Percentiles rank a stretch among this genome's conserved stretches.
Conservation (phyloP, 1,140 invertebrate species). For the Drosophila sturtevanti region DNA sequence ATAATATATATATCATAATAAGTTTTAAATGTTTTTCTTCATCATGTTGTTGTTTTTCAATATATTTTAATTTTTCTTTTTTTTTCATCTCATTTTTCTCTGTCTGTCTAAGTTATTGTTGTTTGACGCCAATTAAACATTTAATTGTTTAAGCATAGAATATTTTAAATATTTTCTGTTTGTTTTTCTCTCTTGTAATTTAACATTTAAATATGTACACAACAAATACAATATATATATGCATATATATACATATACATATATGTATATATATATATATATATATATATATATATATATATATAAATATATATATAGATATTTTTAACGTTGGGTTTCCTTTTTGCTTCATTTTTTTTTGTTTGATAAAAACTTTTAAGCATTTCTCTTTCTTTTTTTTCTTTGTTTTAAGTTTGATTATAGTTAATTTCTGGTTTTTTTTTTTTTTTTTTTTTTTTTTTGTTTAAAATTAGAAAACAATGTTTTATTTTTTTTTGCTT, state of each 20-base stretch:
- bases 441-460: conserved; percentile 31
- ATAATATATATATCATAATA: conserved; percentile 57
- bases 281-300: not conserved
- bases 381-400: conserved; percentile 54
- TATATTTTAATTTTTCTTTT: conserved; percentile 32
- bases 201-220: conserved; percentile 80
- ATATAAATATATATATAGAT: not conserved
- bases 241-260: not conserved
- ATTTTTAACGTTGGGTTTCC: conserved; percentile 70
- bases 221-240: conserved; percentile 59
- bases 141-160: conserved; percentile 67
- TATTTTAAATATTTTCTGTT: conserved; percentile 60
- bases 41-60: conserved; percentile 26
- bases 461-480: conserved; percentile 79
- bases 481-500: conserved; percentile 52
- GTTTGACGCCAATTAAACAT: conserved; percentile 68
- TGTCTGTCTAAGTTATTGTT: conserved; percentile 42
- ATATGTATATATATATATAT: not conserved
- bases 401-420: conserved; percentile 16
- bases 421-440: conserved; percentile 20
- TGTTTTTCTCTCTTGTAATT: conserved; percentile 56
- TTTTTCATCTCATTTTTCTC: conserved; percentile 18
- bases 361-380: conserved; percentile 66
- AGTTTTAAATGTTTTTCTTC: not conserved
- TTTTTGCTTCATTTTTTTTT: conserved; percentile 16